phyloP scores from a whole-genome alignment of 1,140 invertebrate genomes.

The Caerostris darwini region DNA sequence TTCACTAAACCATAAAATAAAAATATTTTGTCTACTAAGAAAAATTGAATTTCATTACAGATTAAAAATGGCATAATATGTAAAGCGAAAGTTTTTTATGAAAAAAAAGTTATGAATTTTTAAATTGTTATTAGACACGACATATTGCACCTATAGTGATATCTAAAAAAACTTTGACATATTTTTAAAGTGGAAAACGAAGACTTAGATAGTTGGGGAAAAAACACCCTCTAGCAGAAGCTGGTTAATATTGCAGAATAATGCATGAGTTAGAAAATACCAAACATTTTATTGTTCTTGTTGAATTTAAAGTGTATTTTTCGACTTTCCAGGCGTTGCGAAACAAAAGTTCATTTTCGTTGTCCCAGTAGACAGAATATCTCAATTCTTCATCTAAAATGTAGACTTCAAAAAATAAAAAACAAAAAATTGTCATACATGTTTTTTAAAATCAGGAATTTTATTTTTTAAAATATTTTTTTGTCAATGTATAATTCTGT shows the following conservation, averaged over 20 bases:
- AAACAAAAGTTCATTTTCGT: not conserved
- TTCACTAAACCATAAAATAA: too few species aligned
- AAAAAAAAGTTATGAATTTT: not conserved
- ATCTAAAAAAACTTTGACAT: not conserved
- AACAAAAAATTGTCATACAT: too few species aligned
- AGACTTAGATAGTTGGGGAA: not conserved
- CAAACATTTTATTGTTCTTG: not conserved
- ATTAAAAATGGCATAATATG: too few species aligned
- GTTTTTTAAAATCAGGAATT: not conserved
- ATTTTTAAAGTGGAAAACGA: not conserved
- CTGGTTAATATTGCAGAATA: not conserved
- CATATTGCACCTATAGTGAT: not conserved
- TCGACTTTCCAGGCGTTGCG: not conserved
- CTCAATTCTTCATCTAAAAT: not conserved
- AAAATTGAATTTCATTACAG: too few species aligned
- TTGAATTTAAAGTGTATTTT: not conserved
- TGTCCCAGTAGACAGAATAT: not conserved
- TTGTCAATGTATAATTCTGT: not conserved
- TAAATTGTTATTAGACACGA: not conserved
- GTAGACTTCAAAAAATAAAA: not conserved
- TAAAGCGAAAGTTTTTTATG: too few species aligned
- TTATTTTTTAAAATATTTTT: not conserved
- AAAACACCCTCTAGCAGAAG: not conserved
- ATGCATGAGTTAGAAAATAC: not conserved
- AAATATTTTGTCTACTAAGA: too few species aligned